Percentiles rank a stretch among this genome's conserved stretches.
Conservation (phyloP, 2,888 invertebrate species). For the Lasius fuliginosus region DNA sequence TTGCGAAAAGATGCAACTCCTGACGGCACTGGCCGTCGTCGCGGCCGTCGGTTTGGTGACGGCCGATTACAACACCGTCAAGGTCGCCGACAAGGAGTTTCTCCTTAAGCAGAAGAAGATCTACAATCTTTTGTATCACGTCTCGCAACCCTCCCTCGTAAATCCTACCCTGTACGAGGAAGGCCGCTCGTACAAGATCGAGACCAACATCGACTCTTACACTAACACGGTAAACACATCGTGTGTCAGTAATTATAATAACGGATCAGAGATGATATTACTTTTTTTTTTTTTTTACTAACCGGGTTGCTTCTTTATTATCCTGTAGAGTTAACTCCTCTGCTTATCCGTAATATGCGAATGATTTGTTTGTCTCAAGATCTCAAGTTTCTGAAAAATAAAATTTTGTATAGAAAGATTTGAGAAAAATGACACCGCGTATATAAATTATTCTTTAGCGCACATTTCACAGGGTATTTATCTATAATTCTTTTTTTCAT, state of each 20-base stretch:
- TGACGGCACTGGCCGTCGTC: constrained; percentile 71
- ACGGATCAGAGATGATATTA: not conserved
- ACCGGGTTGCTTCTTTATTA: not conserved
- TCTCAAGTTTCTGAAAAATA: not conserved
- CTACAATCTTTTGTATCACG: constrained; percentile 80
- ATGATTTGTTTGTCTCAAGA: too few species aligned
- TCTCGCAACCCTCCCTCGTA: constrained; percentile 77
- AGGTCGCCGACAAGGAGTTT: constrained; percentile 79
- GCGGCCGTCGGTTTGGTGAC: constrained; percentile 73
- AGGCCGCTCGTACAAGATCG: constrained; percentile 77
- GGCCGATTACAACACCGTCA: constrained; percentile 70
- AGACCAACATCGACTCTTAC: constrained; percentile 77
- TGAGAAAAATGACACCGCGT: not conserved
- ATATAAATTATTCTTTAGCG: not conserved
- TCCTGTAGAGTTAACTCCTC: not conserved
- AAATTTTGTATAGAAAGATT: not conserved
- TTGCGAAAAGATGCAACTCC: constrained; percentile 65
- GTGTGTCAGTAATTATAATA: not conserved
- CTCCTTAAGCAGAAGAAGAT: constrained; percentile 81
- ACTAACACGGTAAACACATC: constrained; percentile 76
- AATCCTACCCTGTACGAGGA: constrained; percentile 76
- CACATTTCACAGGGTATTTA: not conserved
- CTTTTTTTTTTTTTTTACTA: not conserved
- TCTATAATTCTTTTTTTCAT: not conserved
- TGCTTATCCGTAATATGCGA: not conserved